Conservation (phyloP, 2,888 invertebrate genomes). For the Yponomeuta malinellus region DNA sequence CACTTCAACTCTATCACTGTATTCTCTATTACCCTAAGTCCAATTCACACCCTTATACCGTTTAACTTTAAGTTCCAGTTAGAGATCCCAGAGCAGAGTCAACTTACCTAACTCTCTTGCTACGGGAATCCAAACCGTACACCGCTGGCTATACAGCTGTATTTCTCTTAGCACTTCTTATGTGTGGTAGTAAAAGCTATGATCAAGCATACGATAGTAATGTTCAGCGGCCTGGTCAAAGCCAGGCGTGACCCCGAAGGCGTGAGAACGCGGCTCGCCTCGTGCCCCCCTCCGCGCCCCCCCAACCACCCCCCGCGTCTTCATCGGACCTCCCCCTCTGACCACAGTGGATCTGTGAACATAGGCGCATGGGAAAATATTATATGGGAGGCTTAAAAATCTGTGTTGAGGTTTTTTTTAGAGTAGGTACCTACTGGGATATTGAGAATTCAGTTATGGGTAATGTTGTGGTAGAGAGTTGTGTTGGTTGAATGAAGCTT, state of each 20-base stretch:
- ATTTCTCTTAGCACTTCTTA: background rate
- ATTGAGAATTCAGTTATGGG: too few relatives aligned
- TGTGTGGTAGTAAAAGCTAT: background rate
- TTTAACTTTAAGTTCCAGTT: background rate
- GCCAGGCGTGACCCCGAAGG: slow-evolving; percentile 69
- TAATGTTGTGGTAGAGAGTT: too few relatives aligned
- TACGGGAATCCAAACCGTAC: background rate
- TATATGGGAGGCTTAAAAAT: too few relatives aligned
- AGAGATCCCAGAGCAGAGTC: too few relatives aligned
- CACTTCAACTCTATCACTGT: background rate
- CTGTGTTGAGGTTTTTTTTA: too few relatives aligned
- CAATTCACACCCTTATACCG: background rate
- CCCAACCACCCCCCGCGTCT: slow-evolving; percentile 23
- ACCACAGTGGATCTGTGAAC: slow-evolving; percentile 32
- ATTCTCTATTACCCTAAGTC: background rate
- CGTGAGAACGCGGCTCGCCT: slow-evolving; percentile 51
- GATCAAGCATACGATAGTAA: slow-evolving; percentile 25
- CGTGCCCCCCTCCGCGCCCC: slow-evolving; percentile 30
- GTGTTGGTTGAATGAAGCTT: too few relatives aligned
- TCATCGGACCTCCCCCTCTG: slow-evolving; percentile 23
- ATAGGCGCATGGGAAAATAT: background rate
- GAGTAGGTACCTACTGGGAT: too few relatives aligned
- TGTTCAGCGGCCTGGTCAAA: slow-evolving; percentile 62
- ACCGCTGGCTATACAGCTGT: background rate
- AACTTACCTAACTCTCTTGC: background rate